These are phyloP conservation scores for Mechanitis messenoides DNA, from an alignment of 2,888 invertebrate genomes.

Conservation along the genomic window DNA sequence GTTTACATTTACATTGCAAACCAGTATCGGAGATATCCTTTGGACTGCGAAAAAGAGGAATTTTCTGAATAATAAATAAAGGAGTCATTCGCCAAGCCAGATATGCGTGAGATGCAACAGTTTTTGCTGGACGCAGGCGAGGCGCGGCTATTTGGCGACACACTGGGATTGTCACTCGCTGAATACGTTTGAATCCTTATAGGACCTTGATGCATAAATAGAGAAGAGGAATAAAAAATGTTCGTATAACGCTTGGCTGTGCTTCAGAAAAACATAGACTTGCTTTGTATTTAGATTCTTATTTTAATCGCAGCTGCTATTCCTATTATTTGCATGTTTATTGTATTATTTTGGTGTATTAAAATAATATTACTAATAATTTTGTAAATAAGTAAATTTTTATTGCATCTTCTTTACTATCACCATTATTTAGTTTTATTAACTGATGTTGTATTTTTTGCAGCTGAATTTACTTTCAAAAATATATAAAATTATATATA, in stretches of 20 bases:
- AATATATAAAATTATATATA: too few species aligned
- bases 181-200: constrained; percentile 13
- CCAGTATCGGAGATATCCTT: constrained; percentile 40
- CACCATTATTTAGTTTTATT: too few species aligned
- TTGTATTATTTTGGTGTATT: not conserved
- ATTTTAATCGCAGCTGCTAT: not conserved
- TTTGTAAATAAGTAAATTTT: too few species aligned
- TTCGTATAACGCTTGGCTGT: not conserved
- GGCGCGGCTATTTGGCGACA: constrained; percentile 15
- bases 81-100: constrained; percentile 39
- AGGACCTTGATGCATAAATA: constrained; percentile 9
- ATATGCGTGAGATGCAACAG: constrained; percentile 46
- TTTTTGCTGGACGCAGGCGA: constrained; percentile 42
- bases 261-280: not conserved
- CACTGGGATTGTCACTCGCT: constrained; percentile 16
- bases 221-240: not conserved
- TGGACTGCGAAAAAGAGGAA: constrained; percentile 45
- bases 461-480: too few species aligned
- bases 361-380: not conserved
- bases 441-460: too few species aligned
- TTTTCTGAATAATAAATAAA: constrained; percentile 51
- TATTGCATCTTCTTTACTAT: too few species aligned
- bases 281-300: not conserved
- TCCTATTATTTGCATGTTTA: not conserved
- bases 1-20: constrained; percentile 41